phyloP scores from a whole-genome alignment of 1,140 invertebrate genomes.

The Drosophila kepulauana region DNA sequence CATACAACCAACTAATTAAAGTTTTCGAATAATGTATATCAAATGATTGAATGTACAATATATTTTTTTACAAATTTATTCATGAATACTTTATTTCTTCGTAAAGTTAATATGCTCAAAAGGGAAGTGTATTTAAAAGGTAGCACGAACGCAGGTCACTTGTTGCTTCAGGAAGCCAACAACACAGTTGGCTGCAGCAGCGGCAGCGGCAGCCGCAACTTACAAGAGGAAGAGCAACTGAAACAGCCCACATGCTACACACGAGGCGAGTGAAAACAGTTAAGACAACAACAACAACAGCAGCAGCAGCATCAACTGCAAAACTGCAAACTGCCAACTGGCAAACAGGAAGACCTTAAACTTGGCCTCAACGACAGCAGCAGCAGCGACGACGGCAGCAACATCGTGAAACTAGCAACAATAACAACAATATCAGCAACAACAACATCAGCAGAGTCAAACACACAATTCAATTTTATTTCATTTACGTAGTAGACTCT shows the following conservation, averaged over 20 bases:
- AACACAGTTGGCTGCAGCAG: constrained; percentile 16
- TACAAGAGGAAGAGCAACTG: constrained; percentile 54
- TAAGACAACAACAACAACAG: constrained; percentile 66
- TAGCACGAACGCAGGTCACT: constrained; percentile 67
- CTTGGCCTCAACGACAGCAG: constrained; percentile 69
- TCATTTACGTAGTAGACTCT: constrained; percentile 67
- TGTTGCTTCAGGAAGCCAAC: constrained; percentile 63
- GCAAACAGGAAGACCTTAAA: constrained; percentile 80
- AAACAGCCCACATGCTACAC: constrained; percentile 71
- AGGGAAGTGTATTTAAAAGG: constrained; percentile 62
- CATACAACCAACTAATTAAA: too few species aligned
- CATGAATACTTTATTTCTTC: too few species aligned
- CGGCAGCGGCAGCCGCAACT: constrained; percentile 44
- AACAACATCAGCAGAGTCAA: constrained; percentile 62
- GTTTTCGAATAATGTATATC: neutral
- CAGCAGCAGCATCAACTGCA: constrained; percentile 45
- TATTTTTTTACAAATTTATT: too few species aligned
- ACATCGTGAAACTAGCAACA: constrained; percentile 66
- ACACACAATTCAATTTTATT: constrained; percentile 83
- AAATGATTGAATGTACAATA: neutral
- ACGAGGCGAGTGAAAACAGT: constrained; percentile 76
- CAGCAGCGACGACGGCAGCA: constrained; percentile 51
- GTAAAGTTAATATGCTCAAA: constrained; percentile 5
- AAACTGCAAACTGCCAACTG: constrained; percentile 66
- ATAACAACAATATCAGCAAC: constrained; percentile 39